Evolutionary conservation across 2,888 invertebrate genomes (phyloP).

Genomic region (Cheiracanthium punctorium): DNA sequence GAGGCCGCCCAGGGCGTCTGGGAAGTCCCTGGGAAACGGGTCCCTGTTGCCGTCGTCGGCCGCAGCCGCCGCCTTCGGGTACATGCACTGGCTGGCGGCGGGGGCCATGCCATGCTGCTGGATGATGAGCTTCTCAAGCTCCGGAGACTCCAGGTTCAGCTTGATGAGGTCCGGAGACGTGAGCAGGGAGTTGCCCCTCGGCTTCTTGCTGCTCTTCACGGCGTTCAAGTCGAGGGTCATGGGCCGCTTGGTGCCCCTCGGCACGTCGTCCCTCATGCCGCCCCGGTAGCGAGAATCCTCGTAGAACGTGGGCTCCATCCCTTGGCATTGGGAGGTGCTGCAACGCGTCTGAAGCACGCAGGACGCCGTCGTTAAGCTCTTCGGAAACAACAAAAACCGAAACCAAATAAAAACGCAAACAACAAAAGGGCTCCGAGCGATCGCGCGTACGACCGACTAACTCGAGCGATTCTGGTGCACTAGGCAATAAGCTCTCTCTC

Average conservation of each 20-base stretch:
- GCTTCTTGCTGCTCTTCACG: constrained; percentile 29
- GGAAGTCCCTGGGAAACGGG: constrained; percentile 89
- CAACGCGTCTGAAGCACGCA: constrained; percentile 36
- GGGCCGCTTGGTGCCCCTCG: constrained; percentile 50
- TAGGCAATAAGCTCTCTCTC: neutral
- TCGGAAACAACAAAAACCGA: neutral
- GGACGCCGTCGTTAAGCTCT: constrained; percentile 41
- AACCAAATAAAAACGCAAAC: too few relatives aligned
- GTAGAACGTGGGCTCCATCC: constrained; percentile 68
- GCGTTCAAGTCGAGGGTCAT: constrained; percentile 51
- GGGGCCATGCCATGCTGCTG: constrained; percentile 78
- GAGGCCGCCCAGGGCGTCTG: constrained; percentile 90
- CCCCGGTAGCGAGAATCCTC: constrained; percentile 44
- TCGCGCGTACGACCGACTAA: neutral
- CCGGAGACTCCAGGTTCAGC: constrained; percentile 90
- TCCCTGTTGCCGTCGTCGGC: constrained; percentile 96
- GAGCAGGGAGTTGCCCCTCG: constrained; percentile 26
- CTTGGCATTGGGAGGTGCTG: constrained; percentile 46
- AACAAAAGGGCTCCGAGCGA: neutral
- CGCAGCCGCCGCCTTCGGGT: constrained; percentile 78
- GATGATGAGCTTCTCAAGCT: constrained; percentile 88
- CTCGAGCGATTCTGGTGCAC: constrained; percentile 1
- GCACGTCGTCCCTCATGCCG: constrained; percentile 16
- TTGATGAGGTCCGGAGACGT: constrained; percentile 84
- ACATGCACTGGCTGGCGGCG: constrained; percentile 77